phyloP scores from a whole-genome alignment of 2,797 vertebrate species.

The Mastacembelus armatus region DNA sequence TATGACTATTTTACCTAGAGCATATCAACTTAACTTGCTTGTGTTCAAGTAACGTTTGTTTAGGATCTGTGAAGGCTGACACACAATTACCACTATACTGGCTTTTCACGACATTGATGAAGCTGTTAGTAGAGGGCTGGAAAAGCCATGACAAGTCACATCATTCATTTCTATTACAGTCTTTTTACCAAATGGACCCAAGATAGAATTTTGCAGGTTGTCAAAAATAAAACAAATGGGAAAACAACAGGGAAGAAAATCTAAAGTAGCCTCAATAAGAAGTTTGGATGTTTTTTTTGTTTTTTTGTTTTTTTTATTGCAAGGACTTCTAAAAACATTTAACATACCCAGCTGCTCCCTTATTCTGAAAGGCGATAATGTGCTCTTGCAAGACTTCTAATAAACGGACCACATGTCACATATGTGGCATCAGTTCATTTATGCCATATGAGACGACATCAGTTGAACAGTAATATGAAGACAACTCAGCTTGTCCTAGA shows the following conservation, averaged over 20 bases:
- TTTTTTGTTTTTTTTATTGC: background rate
- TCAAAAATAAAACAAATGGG: conserved; percentile 38
- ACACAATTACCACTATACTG: conserved; percentile 61
- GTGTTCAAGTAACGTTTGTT: conserved; percentile 55
- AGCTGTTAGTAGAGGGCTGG: conserved; percentile 43
- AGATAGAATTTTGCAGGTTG: conserved; percentile 33
- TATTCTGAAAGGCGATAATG: conserved; percentile 44
- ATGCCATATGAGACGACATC: conserved; percentile 40
- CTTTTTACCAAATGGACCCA: conserved; percentile 12
- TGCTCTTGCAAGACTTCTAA: conserved; percentile 29
- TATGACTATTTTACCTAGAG: conserved; percentile 42
- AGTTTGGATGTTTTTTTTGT: conserved; percentile 16
- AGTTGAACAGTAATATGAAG: conserved; percentile 48
- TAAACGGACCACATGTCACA: conserved; percentile 39
- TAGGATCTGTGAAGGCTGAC: conserved; percentile 59
- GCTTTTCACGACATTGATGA: conserved; percentile 61
- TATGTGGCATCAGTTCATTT: conserved; percentile 46
- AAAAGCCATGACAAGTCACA: conserved; percentile 51
- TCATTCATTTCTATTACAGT: conserved; percentile 37
- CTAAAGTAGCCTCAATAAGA: conserved; percentile 6
- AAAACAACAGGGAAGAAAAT: conserved; percentile 24
- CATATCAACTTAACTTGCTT: conserved; percentile 32
- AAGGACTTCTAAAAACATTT: conserved; percentile 45
- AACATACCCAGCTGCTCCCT: conserved; percentile 41
- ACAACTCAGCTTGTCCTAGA: conserved; percentile 24